Conservation (phyloP, 37 sponge, comb jelly and placozoan genomes). For the Cladorhizidae sp. region DNA sequence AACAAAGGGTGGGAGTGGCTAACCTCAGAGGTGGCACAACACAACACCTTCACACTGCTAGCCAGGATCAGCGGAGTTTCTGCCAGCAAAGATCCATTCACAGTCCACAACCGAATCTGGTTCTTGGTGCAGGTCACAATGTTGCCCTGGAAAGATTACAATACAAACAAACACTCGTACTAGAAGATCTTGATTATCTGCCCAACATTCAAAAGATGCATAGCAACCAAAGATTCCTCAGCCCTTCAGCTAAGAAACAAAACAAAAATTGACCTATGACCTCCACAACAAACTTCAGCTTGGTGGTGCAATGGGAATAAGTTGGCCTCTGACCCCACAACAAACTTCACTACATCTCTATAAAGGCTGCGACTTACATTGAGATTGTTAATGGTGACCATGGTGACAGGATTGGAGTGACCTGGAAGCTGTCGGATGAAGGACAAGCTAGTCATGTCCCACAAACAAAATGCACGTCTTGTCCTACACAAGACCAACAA, state of each 20-base stretch:
- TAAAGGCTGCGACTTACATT: constrained; percentile 56
- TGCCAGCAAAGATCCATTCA: constrained; percentile 91
- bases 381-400: constrained; percentile 77
- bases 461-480: constrained; percentile 89
- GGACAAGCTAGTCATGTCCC: constrained; percentile 86
- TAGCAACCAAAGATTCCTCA: too few species aligned
- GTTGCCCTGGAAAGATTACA: constrained; percentile 72
- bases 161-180: too few species aligned
- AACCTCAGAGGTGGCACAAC: constrained; percentile 86
- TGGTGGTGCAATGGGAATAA: too few species aligned
- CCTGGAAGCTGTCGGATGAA: constrained; percentile 82
- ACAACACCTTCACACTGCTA: constrained; percentile 46
- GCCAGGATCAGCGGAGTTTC: constrained; percentile 27
- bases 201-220: too few species aligned
- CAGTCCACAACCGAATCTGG: constrained; percentile 83
- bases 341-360: too few species aligned
- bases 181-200: too few species aligned
- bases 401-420: constrained; percentile 64
- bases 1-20: not conserved
- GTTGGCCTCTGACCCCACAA: too few species aligned
- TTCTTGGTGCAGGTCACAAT: constrained; percentile 87
- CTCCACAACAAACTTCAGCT: too few species aligned
- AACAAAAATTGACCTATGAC: too few species aligned
- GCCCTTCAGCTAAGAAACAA: too few species aligned
- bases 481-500: constrained; percentile 78